Percentiles rank a stretch among this genome's conserved stretches.
phyloP scores from a whole-genome alignment of 2,113 vertebrate species.

The Psammodynastes pulverulentus region DNA sequence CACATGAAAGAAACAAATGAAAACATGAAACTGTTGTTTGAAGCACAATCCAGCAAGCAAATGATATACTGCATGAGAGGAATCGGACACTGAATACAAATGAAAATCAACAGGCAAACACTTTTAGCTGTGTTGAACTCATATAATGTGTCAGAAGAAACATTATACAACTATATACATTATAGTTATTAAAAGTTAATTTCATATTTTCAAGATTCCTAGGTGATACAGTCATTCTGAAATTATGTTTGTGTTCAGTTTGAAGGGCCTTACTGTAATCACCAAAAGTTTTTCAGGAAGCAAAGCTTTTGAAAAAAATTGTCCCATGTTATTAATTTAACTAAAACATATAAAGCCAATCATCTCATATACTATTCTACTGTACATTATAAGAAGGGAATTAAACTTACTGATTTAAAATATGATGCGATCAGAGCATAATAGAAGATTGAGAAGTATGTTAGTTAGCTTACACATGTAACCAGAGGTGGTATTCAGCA shows the following conservation, averaged over 20 bases:
- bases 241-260: neutral
- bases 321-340: conserved; percentile 23
- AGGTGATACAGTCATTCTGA: neutral
- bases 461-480: neutral
- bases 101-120: neutral
- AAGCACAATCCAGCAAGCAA: neutral
- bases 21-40: neutral
- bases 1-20: neutral
- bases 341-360: conserved; percentile 23
- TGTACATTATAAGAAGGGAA: neutral
- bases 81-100: neutral
- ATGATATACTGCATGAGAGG: neutral
- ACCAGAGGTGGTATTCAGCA: no score
- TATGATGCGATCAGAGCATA: neutral
- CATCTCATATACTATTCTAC: neutral
- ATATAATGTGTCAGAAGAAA: neutral
- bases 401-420: neutral
- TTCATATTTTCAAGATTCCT: neutral
- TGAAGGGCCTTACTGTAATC: neutral
- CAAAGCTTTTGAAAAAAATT: neutral
- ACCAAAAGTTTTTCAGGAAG: neutral
- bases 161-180: neutral
- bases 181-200: neutral
- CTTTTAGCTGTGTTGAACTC: neutral
- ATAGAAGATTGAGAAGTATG: neutral